These are phyloP conservation scores for Nanger granti DNA, from an alignment of 2,113 vertebrate species.

Conservation along the genomic window DNA sequence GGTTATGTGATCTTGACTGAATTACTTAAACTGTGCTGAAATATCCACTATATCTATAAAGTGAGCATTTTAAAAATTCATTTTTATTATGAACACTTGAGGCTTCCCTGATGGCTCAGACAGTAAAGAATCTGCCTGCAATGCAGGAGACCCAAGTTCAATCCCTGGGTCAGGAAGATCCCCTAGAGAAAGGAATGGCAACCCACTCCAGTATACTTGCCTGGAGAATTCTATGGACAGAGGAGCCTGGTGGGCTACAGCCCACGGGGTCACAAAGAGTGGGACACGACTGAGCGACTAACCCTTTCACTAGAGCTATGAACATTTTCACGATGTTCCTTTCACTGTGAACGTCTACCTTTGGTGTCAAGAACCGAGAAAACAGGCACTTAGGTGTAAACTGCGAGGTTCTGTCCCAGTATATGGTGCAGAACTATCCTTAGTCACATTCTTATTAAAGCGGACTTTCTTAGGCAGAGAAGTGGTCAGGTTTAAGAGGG, in stretches of 20 bases:
- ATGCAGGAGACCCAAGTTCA: accelerated
- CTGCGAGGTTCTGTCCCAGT: accelerated
- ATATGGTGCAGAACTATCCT: neutral
- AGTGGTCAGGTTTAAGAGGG: neutral
- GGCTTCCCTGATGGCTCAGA: neutral
- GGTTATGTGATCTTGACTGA: neutral
- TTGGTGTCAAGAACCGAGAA: neutral
- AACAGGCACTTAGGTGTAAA: neutral
- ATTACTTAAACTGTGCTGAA: neutral
- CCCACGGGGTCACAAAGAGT: neutral
- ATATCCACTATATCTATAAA: neutral
- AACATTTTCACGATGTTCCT: neutral
- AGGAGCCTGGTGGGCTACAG: neutral
- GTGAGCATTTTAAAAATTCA: neutral
- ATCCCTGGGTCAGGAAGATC: neutral
- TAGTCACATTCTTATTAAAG: neutral
- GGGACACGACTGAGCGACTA: accelerated
- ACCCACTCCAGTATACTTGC: neutral
- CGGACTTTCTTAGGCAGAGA: neutral
- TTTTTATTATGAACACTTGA: neutral
- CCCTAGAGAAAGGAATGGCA: neutral
- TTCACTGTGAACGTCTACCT: neutral
- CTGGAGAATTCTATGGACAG: neutral
- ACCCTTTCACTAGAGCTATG: neutral
- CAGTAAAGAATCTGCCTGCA: neutral